Evolutionary conservation across 1,140 invertebrate species (phyloP), one percentile per base, ranked within the genome.

Genomic region (Himalopsyche phryganea): DNA sequence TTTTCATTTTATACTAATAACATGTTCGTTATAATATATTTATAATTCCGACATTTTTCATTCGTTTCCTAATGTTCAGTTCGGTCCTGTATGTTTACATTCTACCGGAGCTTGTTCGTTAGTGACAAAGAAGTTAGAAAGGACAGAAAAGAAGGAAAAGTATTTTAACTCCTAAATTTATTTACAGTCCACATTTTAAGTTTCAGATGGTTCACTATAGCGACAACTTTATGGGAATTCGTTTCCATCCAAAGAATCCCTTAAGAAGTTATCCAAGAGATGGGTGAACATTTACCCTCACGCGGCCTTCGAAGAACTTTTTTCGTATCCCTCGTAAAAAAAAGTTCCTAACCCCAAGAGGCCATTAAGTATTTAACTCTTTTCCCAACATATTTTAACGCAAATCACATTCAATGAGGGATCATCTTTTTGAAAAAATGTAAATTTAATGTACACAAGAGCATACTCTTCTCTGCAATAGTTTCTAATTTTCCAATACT

Each of bases 81-180:
- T 3, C 23, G 23, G 23, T 28, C 9, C 23, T 28, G 23, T 28
- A 9, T 28, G 23, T 28, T 5, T 28, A 28, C 23, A 28, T 28
- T 28, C 23, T 28, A 3, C 23, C 9, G 9, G 23, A 9, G 23
- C 47, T 49, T 33, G 59, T 61, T 61, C 59, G 59, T 61, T 61
- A 61, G 59, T 32, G 53, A 51, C 48, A 41, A 42, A 48, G 51
- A 15, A 44, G 19, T 35, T 15, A 40, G 44, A 58, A 50, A 51
- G 32, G 19, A 49, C 18, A 35, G 19, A 17, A 60, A 32, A 19
- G 46, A 60, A 51, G 48, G 48, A 47, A 52, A 52, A 54, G 46
- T 56, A 56, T 61, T 61, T 61, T 61, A 56, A 61, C 48, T 61
- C 49, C 32, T 50, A 61, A 61, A 61, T 61, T 61, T 61, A 61